Percentiles rank a stretch among this genome's conserved stretches.
Conservation (phyloP, 2,888 invertebrate genomes). For the Phortica magna region DNA sequence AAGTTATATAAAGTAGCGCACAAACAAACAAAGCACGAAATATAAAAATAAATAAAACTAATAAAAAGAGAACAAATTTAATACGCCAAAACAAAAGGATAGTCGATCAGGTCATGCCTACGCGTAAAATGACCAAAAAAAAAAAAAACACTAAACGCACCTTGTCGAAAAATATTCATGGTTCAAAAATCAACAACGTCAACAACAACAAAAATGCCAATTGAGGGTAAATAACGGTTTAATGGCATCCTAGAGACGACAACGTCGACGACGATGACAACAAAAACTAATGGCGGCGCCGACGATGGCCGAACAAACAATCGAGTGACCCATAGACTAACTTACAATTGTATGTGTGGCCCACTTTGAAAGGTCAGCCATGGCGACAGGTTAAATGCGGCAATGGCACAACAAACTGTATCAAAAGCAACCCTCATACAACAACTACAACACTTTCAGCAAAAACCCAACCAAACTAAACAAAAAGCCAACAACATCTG, state of each 20-base stretch:
- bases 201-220: constrained; percentile 5
- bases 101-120: too few species aligned
- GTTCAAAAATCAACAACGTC: not conserved
- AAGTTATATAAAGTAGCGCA: constrained; percentile 65
- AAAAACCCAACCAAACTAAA: constrained; percentile 53
- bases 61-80: constrained; percentile 27
- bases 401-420: constrained; percentile 17
- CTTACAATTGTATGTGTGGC: constrained; percentile 30
- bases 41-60: constrained; percentile 38
- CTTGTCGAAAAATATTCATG: constrained; percentile 27
- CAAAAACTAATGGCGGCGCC: not conserved
- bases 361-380: constrained; percentile 40
- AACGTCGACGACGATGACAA: constrained; percentile 1
- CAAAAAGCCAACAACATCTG: constrained; percentile 19
- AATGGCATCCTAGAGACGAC: constrained; percentile 20
- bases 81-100: not conserved
- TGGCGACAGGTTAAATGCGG: constrained; percentile 33
- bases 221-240: constrained; percentile 20
- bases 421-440: constrained; percentile 29
- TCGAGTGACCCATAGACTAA: constrained; percentile 8
- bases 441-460: constrained; percentile 37
- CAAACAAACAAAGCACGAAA: constrained; percentile 40
- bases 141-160: constrained; percentile 5
- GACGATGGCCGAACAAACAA: constrained; percentile 24
- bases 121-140: not conserved